Conservation (phyloP, 1,140 invertebrate species). For the Acyrthosiphon pisum region DNA sequence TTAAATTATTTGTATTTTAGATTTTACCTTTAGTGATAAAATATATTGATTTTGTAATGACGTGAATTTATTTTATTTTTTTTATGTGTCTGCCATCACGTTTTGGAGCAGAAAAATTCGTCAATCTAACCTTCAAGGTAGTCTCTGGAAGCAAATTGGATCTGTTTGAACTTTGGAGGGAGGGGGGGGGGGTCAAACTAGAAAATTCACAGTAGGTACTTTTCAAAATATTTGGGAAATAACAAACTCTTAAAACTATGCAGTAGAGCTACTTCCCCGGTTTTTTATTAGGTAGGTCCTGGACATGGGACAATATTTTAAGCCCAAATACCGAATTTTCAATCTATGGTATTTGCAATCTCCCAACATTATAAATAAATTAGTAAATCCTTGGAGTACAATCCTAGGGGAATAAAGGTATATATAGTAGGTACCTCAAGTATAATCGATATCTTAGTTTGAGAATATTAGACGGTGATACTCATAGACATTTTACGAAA, state of each 20-base stretch:
- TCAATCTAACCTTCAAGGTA: no score
- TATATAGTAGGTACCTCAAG: not conserved
- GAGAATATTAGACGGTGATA: not conserved
- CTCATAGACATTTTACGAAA: not conserved
- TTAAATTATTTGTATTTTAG: no score
- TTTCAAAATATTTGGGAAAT: not conserved
- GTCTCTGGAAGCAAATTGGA: no score
- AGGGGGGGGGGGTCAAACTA: not conserved
- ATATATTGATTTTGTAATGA: no score
- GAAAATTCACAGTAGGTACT: not conserved
- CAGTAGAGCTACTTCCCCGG: not conserved
- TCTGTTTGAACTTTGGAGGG: no score
- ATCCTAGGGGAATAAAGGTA: not conserved
- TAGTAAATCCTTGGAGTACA: not conserved
- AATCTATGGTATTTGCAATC: not conserved
- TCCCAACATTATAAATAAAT: not conserved
- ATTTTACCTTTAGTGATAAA: no score
- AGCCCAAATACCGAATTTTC: not conserved
- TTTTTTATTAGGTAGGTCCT: not conserved
- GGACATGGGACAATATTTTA: not conserved
- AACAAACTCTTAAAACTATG: not conserved
- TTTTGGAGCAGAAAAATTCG: no score
- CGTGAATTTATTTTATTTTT: no score
- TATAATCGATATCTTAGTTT: conserved; percentile 8
- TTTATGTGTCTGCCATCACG: no score